These are phyloP conservation scores for Bryconaethiops microstoma DNA, from an alignment of 2,797 vertebrate species.

Conservation along the genomic window DNA sequence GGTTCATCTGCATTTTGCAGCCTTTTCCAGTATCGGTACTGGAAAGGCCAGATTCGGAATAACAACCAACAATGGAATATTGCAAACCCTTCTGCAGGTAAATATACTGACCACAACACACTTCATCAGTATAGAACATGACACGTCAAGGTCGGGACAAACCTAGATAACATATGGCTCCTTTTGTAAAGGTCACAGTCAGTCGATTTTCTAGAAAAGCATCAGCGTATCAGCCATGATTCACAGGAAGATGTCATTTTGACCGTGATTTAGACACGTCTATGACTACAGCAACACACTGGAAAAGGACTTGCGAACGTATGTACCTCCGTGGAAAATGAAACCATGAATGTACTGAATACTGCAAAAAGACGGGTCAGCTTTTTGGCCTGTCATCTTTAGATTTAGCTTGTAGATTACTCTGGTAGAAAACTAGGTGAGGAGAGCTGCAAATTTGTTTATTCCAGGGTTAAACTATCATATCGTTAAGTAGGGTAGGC, in stretches of 20 bases:
- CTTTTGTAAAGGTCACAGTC: slow-evolving; percentile 24
- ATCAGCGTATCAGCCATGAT: slow-evolving; percentile 36
- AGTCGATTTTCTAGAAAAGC: slow-evolving; percentile 1
- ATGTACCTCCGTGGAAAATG: neutral
- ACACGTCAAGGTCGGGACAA: slow-evolving; percentile 10
- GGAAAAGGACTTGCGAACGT: neutral
- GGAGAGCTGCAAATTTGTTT: no score
- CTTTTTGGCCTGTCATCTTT: no score
- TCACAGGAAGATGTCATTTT: slow-evolving; percentile 16
- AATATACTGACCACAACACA: slow-evolving; percentile 7
- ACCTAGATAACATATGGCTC: slow-evolving; percentile 26
- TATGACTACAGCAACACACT: neutral
- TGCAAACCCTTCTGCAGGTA: neutral
- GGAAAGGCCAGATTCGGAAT: neutral
- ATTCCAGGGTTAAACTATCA: no score
- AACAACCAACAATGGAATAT: neutral
- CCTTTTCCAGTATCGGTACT: neutral
- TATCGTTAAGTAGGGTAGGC: neutral
- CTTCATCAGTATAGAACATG: slow-evolving; percentile 18
- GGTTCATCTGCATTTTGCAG: neutral
- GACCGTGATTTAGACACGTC: slow-evolving; percentile 26
- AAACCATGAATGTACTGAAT: neutral
- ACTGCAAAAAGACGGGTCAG: neutral
- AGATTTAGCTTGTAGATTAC: no score
- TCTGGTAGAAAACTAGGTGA: no score